These are phyloP conservation scores for Thereuonema tuberculata DNA, from an alignment of 1,140 invertebrate species.

Conservation along the genomic window DNA sequence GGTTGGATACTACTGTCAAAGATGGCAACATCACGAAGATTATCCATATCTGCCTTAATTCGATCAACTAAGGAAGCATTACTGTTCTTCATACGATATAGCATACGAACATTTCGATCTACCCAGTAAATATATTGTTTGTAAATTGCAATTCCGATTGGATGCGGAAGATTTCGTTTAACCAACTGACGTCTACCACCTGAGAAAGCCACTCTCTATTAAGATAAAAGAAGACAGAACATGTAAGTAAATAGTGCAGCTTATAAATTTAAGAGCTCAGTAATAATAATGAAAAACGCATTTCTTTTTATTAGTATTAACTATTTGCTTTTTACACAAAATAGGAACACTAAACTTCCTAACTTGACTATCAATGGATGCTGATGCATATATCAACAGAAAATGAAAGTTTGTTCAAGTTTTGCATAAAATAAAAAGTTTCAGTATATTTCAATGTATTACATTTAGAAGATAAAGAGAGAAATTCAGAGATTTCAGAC, in stretches of 20 bases:
- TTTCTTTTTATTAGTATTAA: too few relatives aligned
- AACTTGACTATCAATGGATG: too few relatives aligned
- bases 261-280: too few relatives aligned
- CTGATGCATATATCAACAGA: too few relatives aligned
- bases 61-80: constrained; percentile 49
- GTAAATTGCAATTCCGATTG: constrained; percentile 82
- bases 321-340: too few relatives aligned
- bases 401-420: too few relatives aligned
- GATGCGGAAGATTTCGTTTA: constrained; percentile 77
- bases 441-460: too few relatives aligned
- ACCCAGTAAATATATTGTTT: constrained; percentile 80
- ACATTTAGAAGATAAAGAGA: too few relatives aligned
- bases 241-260: constrained; percentile 7
- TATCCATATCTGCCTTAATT: constrained; percentile 65
- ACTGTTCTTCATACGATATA: constrained; percentile 43
- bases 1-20: constrained; percentile 80
- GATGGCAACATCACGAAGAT: constrained; percentile 74
- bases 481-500: too few relatives aligned
- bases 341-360: too few relatives aligned
- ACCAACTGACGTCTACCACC: constrained; percentile 48
- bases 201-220: constrained; percentile 31
- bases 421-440: too few relatives aligned
- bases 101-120: constrained; percentile 76
- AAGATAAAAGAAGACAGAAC: constrained; percentile 18
- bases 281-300: too few relatives aligned